phyloP scores from a whole-genome alignment of 2,888 invertebrate genomes.

The Sepiola atlantica region DNA sequence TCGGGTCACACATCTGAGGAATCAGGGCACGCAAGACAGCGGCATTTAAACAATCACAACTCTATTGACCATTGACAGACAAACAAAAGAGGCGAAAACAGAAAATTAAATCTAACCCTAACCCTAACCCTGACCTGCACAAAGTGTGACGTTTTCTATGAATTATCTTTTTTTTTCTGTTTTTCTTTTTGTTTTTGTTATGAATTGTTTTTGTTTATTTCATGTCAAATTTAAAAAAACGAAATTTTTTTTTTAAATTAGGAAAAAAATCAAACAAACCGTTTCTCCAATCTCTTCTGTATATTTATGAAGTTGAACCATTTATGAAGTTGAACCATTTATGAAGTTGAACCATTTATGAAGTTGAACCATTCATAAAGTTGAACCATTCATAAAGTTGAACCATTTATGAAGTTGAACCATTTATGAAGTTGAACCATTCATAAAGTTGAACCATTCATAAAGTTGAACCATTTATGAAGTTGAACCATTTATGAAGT shows the following conservation, averaged over 20 bases:
- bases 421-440: too few species aligned
- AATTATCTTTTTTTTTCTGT: not conserved
- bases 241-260: not conserved
- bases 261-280: not conserved
- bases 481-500: too few species aligned
- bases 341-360: too few species aligned
- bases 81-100: not conserved
- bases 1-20: not conserved
- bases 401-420: too few species aligned
- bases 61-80: not conserved
- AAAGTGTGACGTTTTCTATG: not conserved
- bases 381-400: too few species aligned
- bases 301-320: too few species aligned
- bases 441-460: too few species aligned
- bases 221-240: not conserved
- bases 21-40: not conserved
- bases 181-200: not conserved
- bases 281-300: not conserved
- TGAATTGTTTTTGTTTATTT: not conserved
- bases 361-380: too few species aligned
- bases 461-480: too few species aligned
- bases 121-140: too few species aligned
- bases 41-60: not conserved
- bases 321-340: too few species aligned
- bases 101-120: too few species aligned